Evolutionary conservation across 2,888 invertebrate species (phyloP).

Genomic region (Lobophora halterata): DNA sequence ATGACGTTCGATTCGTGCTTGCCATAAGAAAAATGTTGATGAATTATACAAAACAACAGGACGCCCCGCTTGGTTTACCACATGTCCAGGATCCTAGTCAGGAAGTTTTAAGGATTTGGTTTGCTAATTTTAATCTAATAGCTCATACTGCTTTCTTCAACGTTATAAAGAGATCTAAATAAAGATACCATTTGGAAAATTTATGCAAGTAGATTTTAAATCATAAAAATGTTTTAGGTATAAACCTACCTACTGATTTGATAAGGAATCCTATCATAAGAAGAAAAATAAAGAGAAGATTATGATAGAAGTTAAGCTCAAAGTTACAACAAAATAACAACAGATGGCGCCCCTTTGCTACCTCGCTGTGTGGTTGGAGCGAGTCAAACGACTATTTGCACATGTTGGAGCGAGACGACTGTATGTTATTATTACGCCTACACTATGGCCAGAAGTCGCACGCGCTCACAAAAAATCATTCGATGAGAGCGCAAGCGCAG

Average conservation of each 20-base stretch:
- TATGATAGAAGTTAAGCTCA: conserved; percentile 17
- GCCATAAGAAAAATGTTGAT: conserved; percentile 27
- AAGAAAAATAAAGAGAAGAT: too few relatives aligned
- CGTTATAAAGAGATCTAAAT: too few relatives aligned
- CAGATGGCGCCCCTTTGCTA: conserved; percentile 66
- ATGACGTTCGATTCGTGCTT: conserved; percentile 24
- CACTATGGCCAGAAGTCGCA: conserved; percentile 72
- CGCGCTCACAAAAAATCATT: conserved; percentile 74
- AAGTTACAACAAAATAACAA: conserved; percentile 51
- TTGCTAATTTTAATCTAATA: too few relatives aligned
- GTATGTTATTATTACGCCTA: conserved; percentile 73
- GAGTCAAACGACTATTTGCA: conserved; percentile 33
- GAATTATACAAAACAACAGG: conserved; percentile 26
- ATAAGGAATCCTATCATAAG: too few relatives aligned
- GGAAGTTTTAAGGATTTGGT: background rate
- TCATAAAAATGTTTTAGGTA: too few relatives aligned
- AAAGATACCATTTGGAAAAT: too few relatives aligned
- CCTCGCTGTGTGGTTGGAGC: conserved; percentile 39
- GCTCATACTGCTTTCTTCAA: too few relatives aligned
- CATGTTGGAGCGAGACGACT: conserved; percentile 56
- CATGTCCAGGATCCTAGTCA: conserved; percentile 21
- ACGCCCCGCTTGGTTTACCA: conserved; percentile 24
- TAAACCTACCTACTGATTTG: too few relatives aligned
- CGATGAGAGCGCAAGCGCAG: conserved; percentile 73
- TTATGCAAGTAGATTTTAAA: too few relatives aligned